phyloP scores from a whole-genome alignment of 2,113 vertebrate genomes.

The Pheucticus melanocephalus region DNA sequence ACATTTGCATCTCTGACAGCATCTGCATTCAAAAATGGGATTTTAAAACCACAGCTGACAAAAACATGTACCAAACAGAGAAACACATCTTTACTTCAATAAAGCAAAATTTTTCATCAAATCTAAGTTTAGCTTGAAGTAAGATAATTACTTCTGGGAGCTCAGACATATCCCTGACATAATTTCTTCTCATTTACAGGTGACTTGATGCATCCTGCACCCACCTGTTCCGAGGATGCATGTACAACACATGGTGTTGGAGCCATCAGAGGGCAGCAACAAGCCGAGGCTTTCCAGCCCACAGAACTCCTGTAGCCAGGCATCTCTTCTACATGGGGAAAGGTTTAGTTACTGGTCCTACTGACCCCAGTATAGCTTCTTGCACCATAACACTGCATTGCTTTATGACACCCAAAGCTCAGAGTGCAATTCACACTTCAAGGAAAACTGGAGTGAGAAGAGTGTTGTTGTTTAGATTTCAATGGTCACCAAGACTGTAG shows the following conservation, averaged over 20 bases:
- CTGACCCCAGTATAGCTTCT: background rate
- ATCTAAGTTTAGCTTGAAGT: background rate
- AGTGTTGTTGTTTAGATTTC: background rate
- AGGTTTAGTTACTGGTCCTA: background rate
- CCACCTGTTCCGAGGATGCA: background rate
- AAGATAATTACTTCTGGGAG: background rate
- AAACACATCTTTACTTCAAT: background rate
- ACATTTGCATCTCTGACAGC: background rate
- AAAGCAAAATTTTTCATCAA: background rate
- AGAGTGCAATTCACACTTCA: background rate
- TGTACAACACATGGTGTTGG: background rate
- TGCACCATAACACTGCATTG: background rate
- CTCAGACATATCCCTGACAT: background rate
- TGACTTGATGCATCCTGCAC: background rate
- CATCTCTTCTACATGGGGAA: fast-evolving
- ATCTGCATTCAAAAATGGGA: background rate
- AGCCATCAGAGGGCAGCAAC: constrained; percentile 27
- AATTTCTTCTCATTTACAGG: background rate
- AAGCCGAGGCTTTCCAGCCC: background rate
- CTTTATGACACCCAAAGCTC: background rate
- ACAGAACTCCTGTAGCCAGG: fast-evolving
- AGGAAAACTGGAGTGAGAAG: background rate
- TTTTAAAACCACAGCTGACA: background rate
- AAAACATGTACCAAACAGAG: background rate
- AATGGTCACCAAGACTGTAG: background rate